A percentile compares a stretch with the other conserved stretches of the same genome.
phyloP scores from a whole-genome alignment of 2,888 invertebrate genomes.

The Diogma glabrata region DNA sequence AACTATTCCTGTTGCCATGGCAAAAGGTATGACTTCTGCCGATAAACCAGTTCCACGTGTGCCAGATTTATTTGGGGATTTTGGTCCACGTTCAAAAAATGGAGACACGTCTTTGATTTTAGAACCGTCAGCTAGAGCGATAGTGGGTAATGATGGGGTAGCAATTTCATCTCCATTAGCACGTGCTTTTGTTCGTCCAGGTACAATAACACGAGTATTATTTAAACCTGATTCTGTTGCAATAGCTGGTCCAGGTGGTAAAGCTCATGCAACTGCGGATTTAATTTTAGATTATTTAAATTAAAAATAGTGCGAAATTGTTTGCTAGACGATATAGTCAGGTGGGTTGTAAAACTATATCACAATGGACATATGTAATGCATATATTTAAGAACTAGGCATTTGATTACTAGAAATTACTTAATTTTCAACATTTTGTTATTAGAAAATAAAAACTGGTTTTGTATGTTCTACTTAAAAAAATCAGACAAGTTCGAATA shows the following conservation, averaged over 20 bases:
- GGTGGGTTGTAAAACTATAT: too few species aligned
- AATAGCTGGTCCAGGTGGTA: constrained; percentile 61
- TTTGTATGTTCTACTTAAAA: too few species aligned
- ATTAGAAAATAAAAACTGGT: too few species aligned
- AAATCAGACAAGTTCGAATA: too few species aligned
- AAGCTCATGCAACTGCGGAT: constrained; percentile 64
- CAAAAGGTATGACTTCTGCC: constrained; percentile 30
- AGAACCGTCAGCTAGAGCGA: constrained; percentile 53
- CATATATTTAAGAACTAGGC: too few species aligned
- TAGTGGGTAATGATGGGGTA: constrained; percentile 51
- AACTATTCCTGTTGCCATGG: constrained; percentile 23
- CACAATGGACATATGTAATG: too few species aligned
- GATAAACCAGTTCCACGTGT: constrained; percentile 22
- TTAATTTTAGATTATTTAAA: constrained; percentile 43
- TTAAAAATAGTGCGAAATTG: constrained; percentile 14
- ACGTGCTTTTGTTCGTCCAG: constrained; percentile 47
- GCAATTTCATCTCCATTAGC: constrained; percentile 61
- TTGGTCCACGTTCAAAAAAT: constrained; percentile 4
- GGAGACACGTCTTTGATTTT: constrained; percentile 39
- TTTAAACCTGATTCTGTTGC: constrained; percentile 59
- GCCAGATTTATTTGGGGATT: constrained; percentile 21
- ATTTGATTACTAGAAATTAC: too few species aligned
- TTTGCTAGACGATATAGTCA: too few species aligned
- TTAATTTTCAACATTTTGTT: too few species aligned
- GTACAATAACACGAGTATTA: constrained; percentile 48